Evolutionary conservation across 2,888 invertebrate genomes (phyloP), one percentile per base, ranked within the genome.

Genomic region (Eupithecia subumbrata): DNA sequence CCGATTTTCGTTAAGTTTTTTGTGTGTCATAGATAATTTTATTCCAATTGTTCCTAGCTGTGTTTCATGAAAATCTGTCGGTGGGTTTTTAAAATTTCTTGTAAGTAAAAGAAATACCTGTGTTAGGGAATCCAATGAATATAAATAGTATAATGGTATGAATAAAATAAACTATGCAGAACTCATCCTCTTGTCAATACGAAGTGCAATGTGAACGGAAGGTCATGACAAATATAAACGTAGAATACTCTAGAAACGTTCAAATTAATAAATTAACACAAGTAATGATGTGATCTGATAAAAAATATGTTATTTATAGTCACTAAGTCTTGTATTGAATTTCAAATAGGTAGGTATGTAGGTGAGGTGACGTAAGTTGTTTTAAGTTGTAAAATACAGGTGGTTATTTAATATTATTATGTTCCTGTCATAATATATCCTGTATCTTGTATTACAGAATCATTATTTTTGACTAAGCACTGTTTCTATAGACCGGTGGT

Each of bases 271-370:
- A 68, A 68, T 68, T 25, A 40, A 12, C 14, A 45, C 43, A 7
- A 40, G 11, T n/a, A 67, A 40, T 67, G 67, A 70, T 60, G 71
- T 63, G 63, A 63, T 43, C 63, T 63, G 63, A 63, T 71, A 63
- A n/a, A 56, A 70, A 63, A 71, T 25, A 43, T 34, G 64, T 30
- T 48, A 63, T 48, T 75, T 74, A 48, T 43, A 70, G 37, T 67
- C 67, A 67, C 22, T 43, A 67, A 60, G 22, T 72, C 70, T 71
- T 72, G 69, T 71, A 66, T 73, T 48, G 69, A 77, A 76, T 77
- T 56, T 68, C 76, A 77, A 73, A 25, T 68, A 72, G n/a, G 56
- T 30, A 30, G 30, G 30, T 48, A n/a, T n/a, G n/a, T n/a, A n/a
- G n/a, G n/a, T n/a, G 8, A 63, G 40, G 70, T 74, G 66, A 76